These are phyloP conservation scores for Zosterops pallidus DNA, from an alignment of 2,113 vertebrate species.

Conservation along the genomic window DNA sequence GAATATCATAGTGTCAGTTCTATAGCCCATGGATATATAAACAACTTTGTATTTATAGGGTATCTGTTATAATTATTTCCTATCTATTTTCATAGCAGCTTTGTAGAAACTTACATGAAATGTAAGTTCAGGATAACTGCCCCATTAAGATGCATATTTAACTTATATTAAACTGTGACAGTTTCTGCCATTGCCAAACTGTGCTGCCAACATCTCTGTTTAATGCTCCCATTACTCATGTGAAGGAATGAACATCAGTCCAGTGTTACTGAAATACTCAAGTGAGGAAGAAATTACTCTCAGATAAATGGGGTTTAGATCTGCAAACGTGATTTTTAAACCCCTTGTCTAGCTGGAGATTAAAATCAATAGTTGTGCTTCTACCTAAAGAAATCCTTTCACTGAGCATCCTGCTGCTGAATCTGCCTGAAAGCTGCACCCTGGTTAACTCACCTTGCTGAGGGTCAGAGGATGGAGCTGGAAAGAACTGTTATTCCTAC, in stretches of 20 bases:
- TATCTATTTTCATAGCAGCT: neutral
- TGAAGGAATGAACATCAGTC: neutral
- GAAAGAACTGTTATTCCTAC: no score
- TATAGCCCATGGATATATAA: neutral
- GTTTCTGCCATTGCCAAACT: neutral
- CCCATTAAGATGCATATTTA: neutral
- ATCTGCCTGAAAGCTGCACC: neutral
- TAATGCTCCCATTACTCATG: neutral
- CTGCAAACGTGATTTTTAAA: neutral
- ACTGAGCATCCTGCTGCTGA: neutral
- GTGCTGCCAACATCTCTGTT: neutral
- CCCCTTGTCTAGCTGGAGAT: neutral
- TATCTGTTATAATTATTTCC: neutral
- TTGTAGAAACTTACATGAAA: neutral
- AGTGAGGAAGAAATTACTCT: neutral
- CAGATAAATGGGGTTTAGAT: neutral
- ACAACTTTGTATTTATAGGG: neutral
- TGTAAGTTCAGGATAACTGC: neutral
- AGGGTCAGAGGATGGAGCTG: neutral
- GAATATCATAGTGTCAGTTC: neutral
- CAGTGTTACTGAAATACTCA: neutral
- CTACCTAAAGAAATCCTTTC: neutral
- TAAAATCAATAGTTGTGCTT: neutral
- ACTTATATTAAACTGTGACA: neutral
- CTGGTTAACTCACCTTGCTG: neutral